Evolutionary conservation across 2,888 invertebrate genomes (phyloP), one percentile per base, ranked within the genome.

Genomic region (Ceriagrion tenellum): DNA sequence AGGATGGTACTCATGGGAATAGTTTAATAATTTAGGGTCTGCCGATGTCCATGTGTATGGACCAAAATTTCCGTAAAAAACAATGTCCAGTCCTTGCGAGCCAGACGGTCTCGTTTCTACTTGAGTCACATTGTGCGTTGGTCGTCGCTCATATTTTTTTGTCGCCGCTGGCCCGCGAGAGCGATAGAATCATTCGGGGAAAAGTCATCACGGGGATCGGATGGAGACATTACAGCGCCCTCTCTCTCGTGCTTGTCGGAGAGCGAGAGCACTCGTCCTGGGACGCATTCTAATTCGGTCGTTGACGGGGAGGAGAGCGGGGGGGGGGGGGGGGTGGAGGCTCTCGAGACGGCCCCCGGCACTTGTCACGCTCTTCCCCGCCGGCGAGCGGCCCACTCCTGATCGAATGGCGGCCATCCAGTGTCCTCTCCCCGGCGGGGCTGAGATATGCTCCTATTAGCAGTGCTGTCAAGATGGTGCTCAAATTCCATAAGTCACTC

Each of bases 361-460:
- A 69, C 69, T 69, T 69, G 69, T 69, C 69, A 69, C 69, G 23
- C 69, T 69, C n/a, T 8, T n/a, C 20, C 20, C 69, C n/a, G 59
- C 59, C 59, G 12, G 59, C 18, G 59, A 47, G 47, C 69, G 69
- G n/a, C 69, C 69, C 69, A 81, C 81, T 81, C 30, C 30, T 13
- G 81, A 81, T 81, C 81, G 81, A 81, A 81, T 0, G 81, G 35
- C 35, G 30, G 81, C 81, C 30, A 4, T 81, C 59, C 59, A 4
- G 35, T 20, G 59, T 59, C 59, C 59, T 20, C 47, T 69, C 26
- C 69, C n/a, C 26, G 69, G 10, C 69, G 35, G 35, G 35, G 26
- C 93, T 69, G 93, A 93, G 40, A 93, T 69, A 93, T 69, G 63
- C 63, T 47, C 63, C 93, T 93, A 93, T 93, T 93, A 93, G 93